Percentiles rank a stretch among this genome's conserved stretches.
Conservation (phyloP, 2,888 invertebrate genomes). For the Euplagia quadripunctaria region DNA sequence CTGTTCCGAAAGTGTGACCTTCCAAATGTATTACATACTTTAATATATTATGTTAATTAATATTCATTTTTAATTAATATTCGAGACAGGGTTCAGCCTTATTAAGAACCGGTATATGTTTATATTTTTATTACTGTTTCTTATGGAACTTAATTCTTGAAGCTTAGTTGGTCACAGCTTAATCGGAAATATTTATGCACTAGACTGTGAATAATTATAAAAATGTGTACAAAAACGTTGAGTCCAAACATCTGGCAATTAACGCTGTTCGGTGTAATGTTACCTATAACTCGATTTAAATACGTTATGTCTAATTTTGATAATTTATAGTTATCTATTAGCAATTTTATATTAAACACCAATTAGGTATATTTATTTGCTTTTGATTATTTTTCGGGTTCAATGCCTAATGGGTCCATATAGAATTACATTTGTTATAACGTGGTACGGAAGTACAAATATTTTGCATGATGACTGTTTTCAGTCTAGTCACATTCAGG, state of each 20-base stretch:
- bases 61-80: neutral
- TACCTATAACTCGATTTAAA: neutral
- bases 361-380: neutral
- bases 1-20: too few relatives aligned
- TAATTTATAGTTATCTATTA: slow-evolving; percentile 1
- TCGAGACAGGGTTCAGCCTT: neutral
- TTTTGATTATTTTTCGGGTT: neutral
- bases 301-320: neutral
- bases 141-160: neutral
- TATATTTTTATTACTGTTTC: slow-evolving; percentile 1
- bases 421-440: neutral
- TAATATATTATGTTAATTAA: neutral
- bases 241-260: slow-evolving; percentile 2
- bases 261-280: neutral
- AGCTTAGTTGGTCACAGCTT: slow-evolving; percentile 7
- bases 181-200: slow-evolving; percentile 30
- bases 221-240: slow-evolving; percentile 15
- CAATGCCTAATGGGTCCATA: neutral
- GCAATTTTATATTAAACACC: neutral
- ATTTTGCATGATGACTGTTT: too few relatives aligned
- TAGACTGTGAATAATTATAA: neutral
- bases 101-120: neutral
- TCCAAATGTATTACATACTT: neutral
- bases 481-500: too few relatives aligned
- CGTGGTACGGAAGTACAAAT: neutral